Evolutionary conservation across 2,888 invertebrate species (phyloP), one percentile per base, ranked within the genome.

Genomic region (Drosophila prostipennis): DNA sequence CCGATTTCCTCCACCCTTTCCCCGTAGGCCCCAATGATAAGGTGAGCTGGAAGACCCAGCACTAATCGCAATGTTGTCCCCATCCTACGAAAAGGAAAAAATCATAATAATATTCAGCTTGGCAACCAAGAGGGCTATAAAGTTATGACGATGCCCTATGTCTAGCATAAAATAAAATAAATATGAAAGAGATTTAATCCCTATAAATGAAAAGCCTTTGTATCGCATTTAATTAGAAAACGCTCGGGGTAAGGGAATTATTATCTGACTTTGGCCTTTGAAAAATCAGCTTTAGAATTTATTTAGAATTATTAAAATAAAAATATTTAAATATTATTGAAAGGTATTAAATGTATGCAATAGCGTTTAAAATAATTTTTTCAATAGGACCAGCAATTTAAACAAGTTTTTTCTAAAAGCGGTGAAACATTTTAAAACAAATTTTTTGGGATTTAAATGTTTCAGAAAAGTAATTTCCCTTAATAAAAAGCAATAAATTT

Each of bases 41-140:
- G 58, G 65, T 58, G 46, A 52, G 53, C 29, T 46, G 37, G 36
- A 39, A 54, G 64, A 34, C 32, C 42, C 16, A 6, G 56, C 78
- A 76, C 80, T 82, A 82, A 82, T 82, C 87, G 81, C 84, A 77
- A 74, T 55, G 72, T 71, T 76, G 76, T 76, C 68, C 82, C 58
- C 75, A 68, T 67, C 59, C 69, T 29, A 29, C 7, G 29, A 29
- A 46, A 45, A 39, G 43, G 39, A 45, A 57, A 46, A 37, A 52
- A 52, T 45, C 52, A 70, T 72, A 80, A 82, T 82, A 86, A 82
- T 80, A 80, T 85, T 80, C 81, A 74, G 70, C 56, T 70, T 64
- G 69, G 48, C 57, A 34, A 32, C 16, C 39, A 29, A 36, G 43
- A 13, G 51, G 70, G 55, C 67, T 65, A 69, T 23, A 67, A 48